These are phyloP conservation scores for Netelia inedita DNA, from an alignment of 2,888 invertebrate species.

Conservation along the genomic window DNA sequence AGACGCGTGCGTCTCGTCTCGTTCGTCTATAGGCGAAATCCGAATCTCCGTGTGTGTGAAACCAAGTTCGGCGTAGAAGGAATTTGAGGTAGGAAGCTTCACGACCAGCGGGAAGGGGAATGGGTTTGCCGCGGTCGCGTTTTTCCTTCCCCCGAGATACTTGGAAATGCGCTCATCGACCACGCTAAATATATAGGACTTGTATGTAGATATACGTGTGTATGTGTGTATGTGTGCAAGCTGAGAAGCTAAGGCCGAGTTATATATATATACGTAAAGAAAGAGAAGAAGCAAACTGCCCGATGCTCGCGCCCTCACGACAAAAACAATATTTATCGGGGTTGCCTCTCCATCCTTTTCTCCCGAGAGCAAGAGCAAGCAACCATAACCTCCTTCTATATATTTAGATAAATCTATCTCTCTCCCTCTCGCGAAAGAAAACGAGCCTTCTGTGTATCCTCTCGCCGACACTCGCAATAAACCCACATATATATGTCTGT, in stretches of 20 bases:
- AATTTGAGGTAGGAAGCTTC: slow-evolving; percentile 58
- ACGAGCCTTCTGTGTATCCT: slow-evolving; percentile 44
- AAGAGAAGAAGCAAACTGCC: slow-evolving; percentile 52
- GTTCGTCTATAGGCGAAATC: neutral
- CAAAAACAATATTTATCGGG: slow-evolving; percentile 82
- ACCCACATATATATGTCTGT: neutral
- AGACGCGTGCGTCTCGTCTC: slow-evolving; percentile 21
- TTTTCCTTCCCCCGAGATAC: slow-evolving; percentile 75
- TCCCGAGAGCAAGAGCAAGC: slow-evolving; percentile 1
- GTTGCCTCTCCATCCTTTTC: slow-evolving; percentile 66
- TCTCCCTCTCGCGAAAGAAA: slow-evolving; percentile 42
- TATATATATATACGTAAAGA: slow-evolving; percentile 8
- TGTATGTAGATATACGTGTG: too few relatives aligned
- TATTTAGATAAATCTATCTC: slow-evolving; percentile 7
- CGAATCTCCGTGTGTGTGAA: neutral
- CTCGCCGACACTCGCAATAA: slow-evolving; percentile 47
- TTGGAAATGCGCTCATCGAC: slow-evolving; percentile 75
- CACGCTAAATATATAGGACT: slow-evolving; percentile 52
- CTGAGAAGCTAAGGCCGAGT: slow-evolving; percentile 12
- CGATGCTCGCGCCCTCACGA: slow-evolving; percentile 61
- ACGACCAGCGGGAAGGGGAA: neutral
- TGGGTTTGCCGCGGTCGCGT: slow-evolving; percentile 58
- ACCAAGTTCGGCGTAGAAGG: slow-evolving; percentile 27
- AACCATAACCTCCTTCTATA: slow-evolving; percentile 22
- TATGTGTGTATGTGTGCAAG: slow-evolving; percentile 11